Evolutionary conservation across 2,888 invertebrate genomes (phyloP).

Genomic region (Polietes domitor): DNA sequence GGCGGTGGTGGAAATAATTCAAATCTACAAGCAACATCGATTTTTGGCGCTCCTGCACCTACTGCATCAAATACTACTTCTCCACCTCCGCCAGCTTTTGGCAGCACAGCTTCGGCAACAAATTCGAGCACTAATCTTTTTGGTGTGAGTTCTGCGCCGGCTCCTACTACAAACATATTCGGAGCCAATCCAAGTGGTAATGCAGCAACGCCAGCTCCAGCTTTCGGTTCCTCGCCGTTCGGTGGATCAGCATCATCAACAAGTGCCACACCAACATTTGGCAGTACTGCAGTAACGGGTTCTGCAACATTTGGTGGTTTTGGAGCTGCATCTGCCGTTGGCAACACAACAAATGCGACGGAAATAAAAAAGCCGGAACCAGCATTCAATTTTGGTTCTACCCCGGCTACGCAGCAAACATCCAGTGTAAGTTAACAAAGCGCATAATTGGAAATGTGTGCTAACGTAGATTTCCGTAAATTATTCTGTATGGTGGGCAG

Average conservation of each 20-base stretch:
- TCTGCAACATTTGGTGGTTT: constrained; percentile 68
- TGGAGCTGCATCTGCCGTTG: constrained; percentile 61
- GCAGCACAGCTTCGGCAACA: constrained; percentile 50
- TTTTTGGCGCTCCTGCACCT: constrained; percentile 68
- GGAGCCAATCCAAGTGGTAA: constrained; percentile 67
- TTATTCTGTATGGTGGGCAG: no score
- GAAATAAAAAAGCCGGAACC: constrained; percentile 73
- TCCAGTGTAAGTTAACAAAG: constrained; percentile 66
- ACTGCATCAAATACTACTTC: constrained; percentile 50
- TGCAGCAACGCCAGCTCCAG: constrained; percentile 64
- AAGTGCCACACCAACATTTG: constrained; percentile 67
- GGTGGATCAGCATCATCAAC: constrained; percentile 62
- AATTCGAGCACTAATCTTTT: constrained; percentile 59
- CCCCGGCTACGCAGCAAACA: constrained; percentile 33
- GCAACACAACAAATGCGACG: constrained; percentile 68
- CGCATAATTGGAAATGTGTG: no score
- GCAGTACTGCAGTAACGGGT: constrained; percentile 67
- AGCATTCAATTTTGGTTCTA: constrained; percentile 69
- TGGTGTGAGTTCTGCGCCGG: constrained; percentile 53
- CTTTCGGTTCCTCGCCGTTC: constrained; percentile 68
- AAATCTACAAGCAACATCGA: constrained; percentile 63
- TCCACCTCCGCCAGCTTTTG: constrained; percentile 57
- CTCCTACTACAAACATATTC: constrained; percentile 57
- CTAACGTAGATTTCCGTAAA: no score
- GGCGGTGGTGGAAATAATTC: constrained; percentile 39